phyloP scores from a whole-genome alignment of 2,113 vertebrate species.

The Columba livia region DNA sequence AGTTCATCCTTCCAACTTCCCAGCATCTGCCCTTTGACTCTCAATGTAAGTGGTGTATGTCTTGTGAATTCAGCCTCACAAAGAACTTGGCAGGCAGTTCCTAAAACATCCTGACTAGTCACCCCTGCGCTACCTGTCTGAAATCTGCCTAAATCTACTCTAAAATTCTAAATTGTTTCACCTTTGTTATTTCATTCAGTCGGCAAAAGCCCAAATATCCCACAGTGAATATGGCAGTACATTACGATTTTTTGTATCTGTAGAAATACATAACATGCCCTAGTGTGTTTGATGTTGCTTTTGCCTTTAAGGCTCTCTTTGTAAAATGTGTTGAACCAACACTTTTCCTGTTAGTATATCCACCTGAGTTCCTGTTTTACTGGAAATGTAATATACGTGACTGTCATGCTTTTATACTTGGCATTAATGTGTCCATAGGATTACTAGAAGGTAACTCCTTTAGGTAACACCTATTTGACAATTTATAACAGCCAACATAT shows the following conservation, averaged over 20 bases:
- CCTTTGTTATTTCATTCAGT: neutral
- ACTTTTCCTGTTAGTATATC: neutral
- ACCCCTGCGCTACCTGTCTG: neutral
- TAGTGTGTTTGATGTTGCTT: neutral
- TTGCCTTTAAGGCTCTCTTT: neutral
- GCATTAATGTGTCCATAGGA: neutral
- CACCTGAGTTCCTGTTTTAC: neutral
- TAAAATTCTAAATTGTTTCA: neutral
- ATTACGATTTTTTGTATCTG: neutral
- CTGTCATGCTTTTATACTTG: neutral
- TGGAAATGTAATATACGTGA: neutral
- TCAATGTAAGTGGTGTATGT: neutral
- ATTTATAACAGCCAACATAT: neutral
- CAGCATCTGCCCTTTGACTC: neutral
- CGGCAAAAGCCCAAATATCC: neutral
- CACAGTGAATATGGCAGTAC: neutral
- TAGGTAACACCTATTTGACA: neutral
- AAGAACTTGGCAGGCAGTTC: neutral
- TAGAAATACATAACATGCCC: neutral
- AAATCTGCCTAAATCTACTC: neutral
- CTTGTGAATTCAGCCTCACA: neutral
- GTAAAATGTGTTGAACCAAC: neutral
- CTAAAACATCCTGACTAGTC: neutral
- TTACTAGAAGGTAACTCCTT: constrained; percentile 1
- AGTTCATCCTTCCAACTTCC: neutral